phyloP scores from a whole-genome alignment of 1,140 invertebrate species.

The Caerostris darwini region DNA sequence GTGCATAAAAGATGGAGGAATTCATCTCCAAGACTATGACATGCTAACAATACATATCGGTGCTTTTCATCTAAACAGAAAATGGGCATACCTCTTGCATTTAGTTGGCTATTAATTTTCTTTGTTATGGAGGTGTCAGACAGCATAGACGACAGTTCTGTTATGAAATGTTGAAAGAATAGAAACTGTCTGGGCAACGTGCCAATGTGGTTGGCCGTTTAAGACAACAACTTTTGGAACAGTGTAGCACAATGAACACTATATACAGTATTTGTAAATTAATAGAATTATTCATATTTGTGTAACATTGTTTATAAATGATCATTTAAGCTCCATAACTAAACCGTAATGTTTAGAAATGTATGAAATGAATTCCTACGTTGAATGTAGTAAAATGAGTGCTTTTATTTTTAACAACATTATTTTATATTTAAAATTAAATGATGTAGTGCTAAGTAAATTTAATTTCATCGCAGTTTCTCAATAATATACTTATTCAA shows the following conservation, averaged over 20 bases:
- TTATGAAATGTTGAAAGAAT: conserved; percentile 33
- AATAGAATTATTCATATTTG: not conserved
- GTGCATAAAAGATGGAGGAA: conserved; percentile 30
- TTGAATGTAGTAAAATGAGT: too few species aligned
- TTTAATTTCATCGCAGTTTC: too few species aligned
- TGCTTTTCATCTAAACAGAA: conserved; percentile 15
- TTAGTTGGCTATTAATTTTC: conserved; percentile 48
- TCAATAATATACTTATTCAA: too few species aligned
- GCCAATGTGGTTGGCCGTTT: conserved; percentile 4
- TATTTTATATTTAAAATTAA: too few species aligned
- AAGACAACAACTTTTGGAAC: not conserved
- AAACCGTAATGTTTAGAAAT: too few species aligned
- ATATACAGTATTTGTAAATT: not conserved
- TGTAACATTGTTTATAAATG: too few species aligned
- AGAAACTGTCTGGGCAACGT: conserved; percentile 43
- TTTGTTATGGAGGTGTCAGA: conserved; percentile 38
- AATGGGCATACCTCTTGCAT: conserved; percentile 23
- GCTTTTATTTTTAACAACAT: too few species aligned
- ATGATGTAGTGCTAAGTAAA: too few species aligned
- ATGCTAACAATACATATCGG: conserved; percentile 27
- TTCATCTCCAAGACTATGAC: not conserved
- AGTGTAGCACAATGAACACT: not conserved
- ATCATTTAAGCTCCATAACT: too few species aligned
- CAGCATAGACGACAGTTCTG: not conserved
- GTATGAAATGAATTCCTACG: too few species aligned